A percentile compares a stretch with the other conserved stretches of the same genome.
Conservation (phyloP, 2,797 vertebrate species). For the Acipenser transmontanus region DNA sequence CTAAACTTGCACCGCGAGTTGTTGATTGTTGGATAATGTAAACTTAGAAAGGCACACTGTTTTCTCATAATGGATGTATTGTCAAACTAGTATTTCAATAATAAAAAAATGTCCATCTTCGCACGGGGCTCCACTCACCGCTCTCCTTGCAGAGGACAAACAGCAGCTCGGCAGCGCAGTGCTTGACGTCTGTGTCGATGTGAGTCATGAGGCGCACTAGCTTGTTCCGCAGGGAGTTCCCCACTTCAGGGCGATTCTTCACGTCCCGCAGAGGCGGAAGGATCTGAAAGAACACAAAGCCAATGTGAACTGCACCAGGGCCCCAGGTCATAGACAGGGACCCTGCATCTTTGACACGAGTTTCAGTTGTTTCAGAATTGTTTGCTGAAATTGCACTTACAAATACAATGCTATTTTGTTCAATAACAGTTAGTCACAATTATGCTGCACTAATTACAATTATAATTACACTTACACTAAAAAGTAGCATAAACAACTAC, state of each 20-base stretch:
- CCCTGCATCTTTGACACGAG: accelerated
- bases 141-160: slow-evolving; percentile 77
- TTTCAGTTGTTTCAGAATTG: too few relatives aligned
- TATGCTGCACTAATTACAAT: too few relatives aligned
- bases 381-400: too few relatives aligned
- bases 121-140: slow-evolving; percentile 44
- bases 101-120: not conserved
- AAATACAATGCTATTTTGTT: too few relatives aligned
- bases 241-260: slow-evolving; percentile 63
- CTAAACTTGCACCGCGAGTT: too few relatives aligned
- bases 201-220: slow-evolving; percentile 74
- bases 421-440: too few relatives aligned
- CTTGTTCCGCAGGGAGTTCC: slow-evolving; percentile 56
- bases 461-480: too few relatives aligned
- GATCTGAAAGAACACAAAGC: slow-evolving; percentile 34
- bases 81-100: too few relatives aligned
- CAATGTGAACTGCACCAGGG: not conserved
- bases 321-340: not conserved
- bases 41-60: too few relatives aligned
- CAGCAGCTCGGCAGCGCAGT: slow-evolving; percentile 70
- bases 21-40: too few relatives aligned
- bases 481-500: too few relatives aligned
- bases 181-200: slow-evolving; percentile 69
- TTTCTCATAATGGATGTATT: not conserved
- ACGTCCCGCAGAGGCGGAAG: slow-evolving; percentile 67